A percentile compares a stretch with the other conserved stretches of the same genome.
These are phyloP conservation scores for Astyanax mexicanus DNA, from an alignment of 2,797 vertebrate genomes.

Conservation along the genomic window DNA sequence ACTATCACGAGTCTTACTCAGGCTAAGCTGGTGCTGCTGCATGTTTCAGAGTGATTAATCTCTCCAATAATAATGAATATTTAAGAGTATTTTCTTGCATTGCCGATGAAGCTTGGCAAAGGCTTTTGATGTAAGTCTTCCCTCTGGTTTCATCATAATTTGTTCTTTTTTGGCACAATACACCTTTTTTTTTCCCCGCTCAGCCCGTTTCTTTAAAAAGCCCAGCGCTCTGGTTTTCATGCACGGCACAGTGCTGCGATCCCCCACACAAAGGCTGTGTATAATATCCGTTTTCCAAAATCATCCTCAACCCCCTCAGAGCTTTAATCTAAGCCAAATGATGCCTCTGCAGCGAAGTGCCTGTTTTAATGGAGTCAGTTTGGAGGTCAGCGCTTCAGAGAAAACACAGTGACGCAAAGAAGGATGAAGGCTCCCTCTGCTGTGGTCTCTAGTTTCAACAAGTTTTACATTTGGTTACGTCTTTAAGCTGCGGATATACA, in stretches of 20 bases:
- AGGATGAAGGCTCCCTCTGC: constrained; percentile 38
- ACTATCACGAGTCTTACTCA: constrained; percentile 59
- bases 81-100: constrained; percentile 26
- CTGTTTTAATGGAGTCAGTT: constrained; percentile 17
- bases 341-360: constrained; percentile 27
- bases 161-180: constrained; percentile 33
- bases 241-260: constrained; percentile 35
- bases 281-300: constrained; percentile 42
- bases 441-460: constrained; percentile 15
- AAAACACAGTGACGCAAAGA: neutral
- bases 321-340: constrained; percentile 43
- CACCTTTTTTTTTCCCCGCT: neutral
- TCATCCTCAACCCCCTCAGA: constrained; percentile 34
- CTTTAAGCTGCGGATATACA: neutral
- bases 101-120: constrained; percentile 7
- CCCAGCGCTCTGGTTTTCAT: constrained; percentile 31
- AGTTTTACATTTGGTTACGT: neutral
- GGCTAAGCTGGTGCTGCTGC: neutral
- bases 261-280: constrained; percentile 24
- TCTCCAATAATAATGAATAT: constrained; percentile 53
- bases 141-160: constrained; percentile 42
- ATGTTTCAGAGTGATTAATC: constrained; percentile 45
- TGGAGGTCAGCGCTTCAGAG: constrained; percentile 25
- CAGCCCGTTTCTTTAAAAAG: constrained; percentile 12
- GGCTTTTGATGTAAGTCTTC: constrained; percentile 26